Evolutionary conservation across 2,888 invertebrate genomes (phyloP), one percentile per base, ranked within the genome.

Genomic region (Crematogaster levior): DNA sequence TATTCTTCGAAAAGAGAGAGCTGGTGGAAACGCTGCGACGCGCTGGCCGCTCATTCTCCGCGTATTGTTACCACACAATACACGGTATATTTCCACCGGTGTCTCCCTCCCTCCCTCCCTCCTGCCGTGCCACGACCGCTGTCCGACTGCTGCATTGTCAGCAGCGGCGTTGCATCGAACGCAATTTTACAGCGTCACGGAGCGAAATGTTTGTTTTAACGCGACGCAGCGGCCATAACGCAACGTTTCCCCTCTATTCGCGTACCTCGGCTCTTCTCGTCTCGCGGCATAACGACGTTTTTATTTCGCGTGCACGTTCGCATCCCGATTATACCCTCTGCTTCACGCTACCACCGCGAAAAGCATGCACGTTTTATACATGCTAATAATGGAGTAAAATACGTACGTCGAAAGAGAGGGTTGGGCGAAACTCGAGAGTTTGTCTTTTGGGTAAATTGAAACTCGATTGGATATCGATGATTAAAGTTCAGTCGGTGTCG

Each of bases 191-290:
- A 82, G 46, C 83, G 75, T 70, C 82, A 56, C 68, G 81, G 82
- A 73, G 82, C 86, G 81, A 87, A 90, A 88, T 84, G 87, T 88
- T 91, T 91, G 91, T 90, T 90, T 87, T 86, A 88, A 89, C 88
- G 82, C 77, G 85, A 73, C 81, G 27, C 53, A 63, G 68, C 85
- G 65, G 80, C 86, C 65, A 60, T 53, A 79, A 79, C 82, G 15
- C 34, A 63, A 18, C 75, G 37, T 75, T 61, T 65, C 48, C 43
- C 34, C 21, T 15, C 46, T 15, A 18, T n/a, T 37, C 63, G 15
- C 63, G 30, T 48, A 7, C 21, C 48, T 77, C 70, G 15, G 34
- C 48, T 40, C 60, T 65, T 63, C 37, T 24, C 27, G 24, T 24
- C 15, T 53, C 53, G 37, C 74, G 37, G 24, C n/a, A 63, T 15